phyloP scores from a whole-genome alignment of 2,888 invertebrate genomes.

The Drosophila sordidula region DNA sequence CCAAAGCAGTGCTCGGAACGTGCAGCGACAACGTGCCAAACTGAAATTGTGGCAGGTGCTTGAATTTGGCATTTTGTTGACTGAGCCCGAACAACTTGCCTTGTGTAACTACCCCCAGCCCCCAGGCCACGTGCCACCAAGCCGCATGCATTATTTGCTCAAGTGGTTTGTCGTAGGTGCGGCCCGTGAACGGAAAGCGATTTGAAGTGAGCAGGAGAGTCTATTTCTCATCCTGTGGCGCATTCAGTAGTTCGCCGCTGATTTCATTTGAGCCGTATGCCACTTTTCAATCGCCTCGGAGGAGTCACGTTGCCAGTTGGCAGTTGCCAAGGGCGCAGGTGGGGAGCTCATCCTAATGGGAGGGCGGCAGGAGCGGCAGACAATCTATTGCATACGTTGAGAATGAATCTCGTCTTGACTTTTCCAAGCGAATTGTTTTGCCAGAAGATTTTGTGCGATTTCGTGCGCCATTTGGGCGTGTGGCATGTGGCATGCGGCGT shows the following conservation, averaged over 20 bases:
- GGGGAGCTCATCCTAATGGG: not conserved
- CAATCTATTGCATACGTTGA: slow-evolving; percentile 63
- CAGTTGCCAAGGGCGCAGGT: not conserved
- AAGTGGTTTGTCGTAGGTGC: slow-evolving; percentile 42
- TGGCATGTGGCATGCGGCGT: not conserved
- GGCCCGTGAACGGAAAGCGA: slow-evolving; percentile 8
- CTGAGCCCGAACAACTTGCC: slow-evolving; percentile 75
- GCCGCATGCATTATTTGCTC: slow-evolving; percentile 73
- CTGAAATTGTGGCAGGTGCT: slow-evolving; percentile 77
- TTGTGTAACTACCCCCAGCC: slow-evolving; percentile 38
- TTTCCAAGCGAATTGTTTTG: slow-evolving; percentile 64
- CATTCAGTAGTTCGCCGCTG: slow-evolving; percentile 39
- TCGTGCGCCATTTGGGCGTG: slow-evolving; percentile 8
- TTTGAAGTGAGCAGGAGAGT: slow-evolving; percentile 20
- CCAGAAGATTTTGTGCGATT: slow-evolving; percentile 37
- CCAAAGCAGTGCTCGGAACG: slow-evolving; percentile 27
- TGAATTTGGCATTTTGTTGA: slow-evolving; percentile 78
- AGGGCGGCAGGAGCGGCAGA: not conserved
- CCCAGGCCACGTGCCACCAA: slow-evolving; percentile 5
- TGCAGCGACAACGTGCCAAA: slow-evolving; percentile 70
- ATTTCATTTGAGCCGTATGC: slow-evolving; percentile 55
- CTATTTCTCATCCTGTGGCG: slow-evolving; percentile 13
- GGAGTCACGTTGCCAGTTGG: slow-evolving; percentile 41
- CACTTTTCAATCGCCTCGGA: slow-evolving; percentile 52
- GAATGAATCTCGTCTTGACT: slow-evolving; percentile 66